Conservation (phyloP, 1,140 invertebrate genomes). For the Centruroides vittatus region DNA sequence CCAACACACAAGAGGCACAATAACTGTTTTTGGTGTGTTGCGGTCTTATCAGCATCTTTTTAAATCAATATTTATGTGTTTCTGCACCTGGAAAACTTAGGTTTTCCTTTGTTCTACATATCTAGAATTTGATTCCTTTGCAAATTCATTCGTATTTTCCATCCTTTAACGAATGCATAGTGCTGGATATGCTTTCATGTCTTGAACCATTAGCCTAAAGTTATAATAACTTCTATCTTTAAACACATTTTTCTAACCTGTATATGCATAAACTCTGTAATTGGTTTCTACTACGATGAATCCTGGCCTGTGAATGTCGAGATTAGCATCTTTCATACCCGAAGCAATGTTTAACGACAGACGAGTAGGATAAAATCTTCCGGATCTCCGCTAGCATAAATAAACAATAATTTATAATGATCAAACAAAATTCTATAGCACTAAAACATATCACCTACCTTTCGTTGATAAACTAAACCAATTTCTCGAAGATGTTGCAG, state of each 20-base stretch:
- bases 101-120: too few relatives aligned
- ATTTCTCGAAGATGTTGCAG: constrained; percentile 93
- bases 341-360: constrained; percentile 78
- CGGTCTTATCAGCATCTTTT: too few relatives aligned
- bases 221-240: too few relatives aligned
- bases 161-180: too few relatives aligned
- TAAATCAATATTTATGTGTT: too few relatives aligned
- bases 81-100: too few relatives aligned
- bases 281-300: constrained; percentile 95
- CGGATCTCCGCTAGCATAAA: constrained; percentile 54
- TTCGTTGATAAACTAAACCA: constrained; percentile 90
- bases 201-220: too few relatives aligned
- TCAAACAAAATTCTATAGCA: neutral
- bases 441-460: constrained; percentile 36
- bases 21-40: too few relatives aligned
- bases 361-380: constrained; percentile 86
- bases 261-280: constrained; percentile 92
- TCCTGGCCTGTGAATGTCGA: constrained; percentile 37
- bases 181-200: too few relatives aligned
- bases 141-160: too few relatives aligned
- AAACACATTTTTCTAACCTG: constrained; percentile 29
- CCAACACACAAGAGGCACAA: too few relatives aligned
- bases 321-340: constrained; percentile 32
- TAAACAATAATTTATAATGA: constrained; percentile 4
- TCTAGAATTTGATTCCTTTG: too few relatives aligned